Base-by-base conservation (phyloP, 1,140 invertebrate species). In the Eupristina koningsbergeri region DNA sequence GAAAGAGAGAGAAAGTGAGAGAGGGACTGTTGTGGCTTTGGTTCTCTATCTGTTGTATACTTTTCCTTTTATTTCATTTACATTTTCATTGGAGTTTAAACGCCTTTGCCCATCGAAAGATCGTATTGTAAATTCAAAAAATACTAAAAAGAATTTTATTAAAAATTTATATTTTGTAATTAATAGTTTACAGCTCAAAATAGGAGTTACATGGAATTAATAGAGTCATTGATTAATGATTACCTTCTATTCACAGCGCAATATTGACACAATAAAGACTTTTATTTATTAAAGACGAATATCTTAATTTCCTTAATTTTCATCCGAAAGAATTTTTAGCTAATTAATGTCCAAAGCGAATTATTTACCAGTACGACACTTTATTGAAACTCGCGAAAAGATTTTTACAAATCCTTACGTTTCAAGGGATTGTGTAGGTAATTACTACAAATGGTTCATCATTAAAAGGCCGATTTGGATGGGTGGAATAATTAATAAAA, bases 41-140 rank as follows among this genome's bases (percentile, higher is more conserved):
- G 7, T 1, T 61, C 69, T 84, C 31, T 76, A 63, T 80, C 69
- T 79, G 31, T 26, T 50, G 36, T n/a, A n/a, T n/a, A 80, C 69
- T 76, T 22, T 47, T n/a, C 45, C 47, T 83, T 84, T 83, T 80
- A 63, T 47, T 86, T 80, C 74, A 34, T 76, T 84, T 84, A 47
- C 58, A 39, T 82, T 85, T 31, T 22, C 29, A 39, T 9, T 1
- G n/a, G 5, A n/a, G 53, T 9, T 26, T 1, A 26, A 26, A 22
- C 53, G 53, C 26, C 9, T 53, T 53, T 53, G 11, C 50, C 19
- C 50, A 26, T 22, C 53, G 17, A 17, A 9, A 50, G 47, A 58
- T 26, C 9, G 53, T 26, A 22, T 3, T 58, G 9, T 50, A 50
- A 50, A 17, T 7, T 45, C 11, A 7, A 7, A 17, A 50, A 50